Evolutionary conservation across 2,113 vertebrate species (phyloP).

Genomic region (Chunga burmeisteri): DNA sequence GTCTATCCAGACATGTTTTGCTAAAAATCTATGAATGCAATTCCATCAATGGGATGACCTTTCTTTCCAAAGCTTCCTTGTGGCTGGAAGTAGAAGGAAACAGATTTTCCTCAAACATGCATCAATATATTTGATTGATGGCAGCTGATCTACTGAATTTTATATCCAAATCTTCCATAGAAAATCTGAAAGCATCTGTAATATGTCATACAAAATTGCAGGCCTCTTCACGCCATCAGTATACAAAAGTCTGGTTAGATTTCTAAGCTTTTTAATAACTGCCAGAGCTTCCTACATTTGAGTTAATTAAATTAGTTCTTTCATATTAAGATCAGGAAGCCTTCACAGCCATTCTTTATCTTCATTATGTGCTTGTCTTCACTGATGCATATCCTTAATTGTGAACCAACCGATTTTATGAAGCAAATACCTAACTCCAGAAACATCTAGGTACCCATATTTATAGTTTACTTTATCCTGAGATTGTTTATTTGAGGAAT

Average conservation of each 20-base stretch:
- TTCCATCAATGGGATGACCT: background rate
- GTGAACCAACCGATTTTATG: background rate
- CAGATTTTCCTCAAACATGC: background rate
- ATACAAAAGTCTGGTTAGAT: conserved; percentile 1
- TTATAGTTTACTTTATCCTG: background rate
- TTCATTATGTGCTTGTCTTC: conserved; percentile 40
- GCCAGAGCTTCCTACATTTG: conserved; percentile 33
- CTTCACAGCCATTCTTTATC: conserved; percentile 10
- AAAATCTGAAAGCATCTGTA: background rate
- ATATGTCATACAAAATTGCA: background rate
- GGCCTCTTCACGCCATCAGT: background rate
- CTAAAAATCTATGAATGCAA: background rate
- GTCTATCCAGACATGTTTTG: background rate
- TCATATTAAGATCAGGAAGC: conserved; percentile 23
- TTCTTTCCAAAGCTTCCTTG: background rate
- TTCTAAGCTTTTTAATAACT: conserved; percentile 21
- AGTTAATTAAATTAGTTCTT: conserved; percentile 43
- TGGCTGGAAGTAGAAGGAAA: background rate
- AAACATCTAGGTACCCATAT: background rate
- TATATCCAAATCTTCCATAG: background rate
- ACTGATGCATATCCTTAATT: conserved; percentile 7
- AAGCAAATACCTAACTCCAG: background rate
- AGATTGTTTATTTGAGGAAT: background rate
- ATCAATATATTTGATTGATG: background rate
- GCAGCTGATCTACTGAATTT: background rate